phyloP scores from a whole-genome alignment of 1,140 invertebrate genomes.

The Akabosia matsudoensis region DNA sequence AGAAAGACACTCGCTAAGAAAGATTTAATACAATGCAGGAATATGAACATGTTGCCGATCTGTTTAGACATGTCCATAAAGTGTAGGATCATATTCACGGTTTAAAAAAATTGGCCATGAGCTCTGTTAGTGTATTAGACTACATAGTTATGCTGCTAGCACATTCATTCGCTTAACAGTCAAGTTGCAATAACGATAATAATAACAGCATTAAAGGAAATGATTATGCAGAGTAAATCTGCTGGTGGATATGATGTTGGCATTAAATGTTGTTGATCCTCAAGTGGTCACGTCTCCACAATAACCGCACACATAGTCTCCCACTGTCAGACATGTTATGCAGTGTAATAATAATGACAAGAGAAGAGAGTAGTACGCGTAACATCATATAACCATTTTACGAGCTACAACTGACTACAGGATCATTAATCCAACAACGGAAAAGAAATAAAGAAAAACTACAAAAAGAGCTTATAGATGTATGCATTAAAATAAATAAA shows the following conservation, averaged over 20 bases:
- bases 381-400: neutral
- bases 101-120: too few species aligned
- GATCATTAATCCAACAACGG: neutral
- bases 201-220: conserved; percentile 10
- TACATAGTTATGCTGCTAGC: too few species aligned
- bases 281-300: conserved; percentile 20
- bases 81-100: too few species aligned
- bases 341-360: conserved; percentile 20
- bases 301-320: conserved; percentile 10
- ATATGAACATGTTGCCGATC: too few species aligned
- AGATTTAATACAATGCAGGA: too few species aligned
- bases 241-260: neutral
- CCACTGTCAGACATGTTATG: conserved; percentile 14
- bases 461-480: neutral
- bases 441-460: neutral
- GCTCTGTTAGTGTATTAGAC: too few species aligned
- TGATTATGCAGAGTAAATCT: conserved; percentile 9
- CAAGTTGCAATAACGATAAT: neutral
- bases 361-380: neutral
- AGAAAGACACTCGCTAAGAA: too few species aligned
- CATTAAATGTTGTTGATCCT: conserved; percentile 19
- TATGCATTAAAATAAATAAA: neutral
- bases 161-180: neutral
- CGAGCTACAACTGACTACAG: neutral
- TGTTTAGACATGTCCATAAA: too few species aligned